Evolutionary conservation across 2,797 vertebrate species (phyloP), one percentile per base, ranked within the genome.

Genomic region (Poeciliopsis paucimaculata): DNA sequence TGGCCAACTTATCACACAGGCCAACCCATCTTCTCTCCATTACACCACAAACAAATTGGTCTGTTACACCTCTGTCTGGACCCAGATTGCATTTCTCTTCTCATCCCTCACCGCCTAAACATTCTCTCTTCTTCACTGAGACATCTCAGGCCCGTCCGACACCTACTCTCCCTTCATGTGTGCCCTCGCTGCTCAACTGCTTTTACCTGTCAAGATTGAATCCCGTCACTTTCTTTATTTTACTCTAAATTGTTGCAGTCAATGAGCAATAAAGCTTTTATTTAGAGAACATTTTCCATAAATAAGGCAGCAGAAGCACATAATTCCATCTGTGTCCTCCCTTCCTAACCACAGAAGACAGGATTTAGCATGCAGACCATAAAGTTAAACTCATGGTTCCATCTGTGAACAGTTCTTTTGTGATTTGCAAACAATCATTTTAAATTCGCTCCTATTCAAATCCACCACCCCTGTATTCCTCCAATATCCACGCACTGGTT

Each of bases 71-170:
- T 94, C 94, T 93, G 94, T 91, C 93, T 94, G 92, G 90, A 85
- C 87, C 91, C 86, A 93, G 93, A 96, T 95, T 95, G 93, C 93
- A 95, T 96, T 95, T 94, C 94, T 94, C 90, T 92, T 94, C 92
- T 93, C 94, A 92, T 94, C 92, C 91, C 62, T 93, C 92, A 94
- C 86, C 84, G 87, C 84, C 90, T 90, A 82, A 90, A 90, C 90
- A 92, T 89, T 92, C 92, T 92, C 90, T 93, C 89, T 92, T 91
- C 88, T 86, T 88, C 82, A 88, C 90, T 79, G 89, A 93, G 92
- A 93, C 92, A 91, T 94, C 93, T 93, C 92, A 89, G 82, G 90
- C 87, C 51, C 41, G 55, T 77, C 88, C 80, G 77, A 78, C 85
- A 85, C 77, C 76, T 60, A 78, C 79, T 77, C 81, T 79, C 71